Evolutionary conservation across 1,140 invertebrate genomes (phyloP), one percentile per base, ranked within the genome.

Genomic region (Drosophila guanche): DNA sequence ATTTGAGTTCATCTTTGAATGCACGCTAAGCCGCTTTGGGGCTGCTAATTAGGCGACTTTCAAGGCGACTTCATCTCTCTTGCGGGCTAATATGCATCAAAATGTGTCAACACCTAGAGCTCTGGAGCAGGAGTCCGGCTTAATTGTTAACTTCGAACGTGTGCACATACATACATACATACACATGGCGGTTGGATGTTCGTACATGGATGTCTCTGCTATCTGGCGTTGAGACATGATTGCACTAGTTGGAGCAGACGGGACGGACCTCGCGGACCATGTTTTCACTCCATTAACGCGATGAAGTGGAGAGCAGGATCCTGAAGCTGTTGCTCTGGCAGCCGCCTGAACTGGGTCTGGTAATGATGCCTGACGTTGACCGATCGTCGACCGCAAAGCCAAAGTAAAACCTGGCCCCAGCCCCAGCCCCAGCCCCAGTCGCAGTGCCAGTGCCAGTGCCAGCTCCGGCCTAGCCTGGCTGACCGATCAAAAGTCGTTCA

Each of bases 401-500:
- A 45, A 25, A 46, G 14, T 23, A 22, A 54, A 23, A 37, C 27
- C 23, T 16, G 33, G 27, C 20, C 14, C 8, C 0, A 33, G 27
- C 20, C 51, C 16, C 5, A 33, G 40, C 8, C 45, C 37, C 27
- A 51, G 54, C 40, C 54, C 47, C 37, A 68, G 27, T 42, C 50
- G 16, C 43, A 54, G 43, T 54, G 33, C 67, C 58, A 66, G 59
- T 52, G 66, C 74, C 27, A 66, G 62, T 58, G 53, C 59, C 33
- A 37, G 20, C 23, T 40, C 27, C 27, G 41, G 57, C 42, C 42
- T 43, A 33, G 63, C 37, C 56, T 43, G 60, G 69, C 62, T 80
- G 83, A 86, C 62, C 83, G 83, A 88, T 86, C 83, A 86, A 86
- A 88, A 86, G 83, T 86, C 83, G 83, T 86, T 86, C 83, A 86